phyloP scores from a whole-genome alignment of 1,140 invertebrate species.

The Lerema accius region DNA sequence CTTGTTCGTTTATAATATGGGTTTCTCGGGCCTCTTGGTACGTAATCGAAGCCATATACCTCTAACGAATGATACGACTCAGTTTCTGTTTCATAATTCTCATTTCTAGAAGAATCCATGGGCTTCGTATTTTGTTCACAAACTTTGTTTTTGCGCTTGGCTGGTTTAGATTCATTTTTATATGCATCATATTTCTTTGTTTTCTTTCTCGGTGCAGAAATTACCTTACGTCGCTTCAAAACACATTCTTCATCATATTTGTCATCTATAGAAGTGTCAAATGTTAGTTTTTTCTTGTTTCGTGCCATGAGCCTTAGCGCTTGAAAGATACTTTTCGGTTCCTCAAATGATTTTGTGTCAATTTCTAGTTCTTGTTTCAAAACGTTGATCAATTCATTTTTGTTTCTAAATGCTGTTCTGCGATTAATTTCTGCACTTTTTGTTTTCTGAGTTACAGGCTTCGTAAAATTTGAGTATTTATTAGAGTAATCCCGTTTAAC shows the following conservation, averaged over 20 bases:
- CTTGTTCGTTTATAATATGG: no score
- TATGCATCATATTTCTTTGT: neutral
- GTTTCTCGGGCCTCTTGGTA: conserved; percentile 26
- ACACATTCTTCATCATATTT: conserved; percentile 30
- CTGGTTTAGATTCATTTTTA: conserved; percentile 8
- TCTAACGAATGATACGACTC: conserved; percentile 46
- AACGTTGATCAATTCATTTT: conserved; percentile 46
- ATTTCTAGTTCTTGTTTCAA: conserved; percentile 54
- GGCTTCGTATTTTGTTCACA: neutral
- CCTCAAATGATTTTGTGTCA: conserved; percentile 34
- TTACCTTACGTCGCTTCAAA: conserved; percentile 29
- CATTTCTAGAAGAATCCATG: neutral
- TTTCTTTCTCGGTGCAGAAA: conserved; percentile 31
- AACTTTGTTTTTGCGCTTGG: conserved; percentile 1
- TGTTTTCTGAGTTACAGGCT: conserved; percentile 29
- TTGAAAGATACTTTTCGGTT: conserved; percentile 55
- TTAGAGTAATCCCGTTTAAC: conserved; percentile 30
- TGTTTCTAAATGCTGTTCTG: conserved; percentile 37
- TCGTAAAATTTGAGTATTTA: conserved; percentile 25
- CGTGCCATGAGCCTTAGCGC: conserved; percentile 52
- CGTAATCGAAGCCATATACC: conserved; percentile 50
- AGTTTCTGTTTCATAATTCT: neutral
- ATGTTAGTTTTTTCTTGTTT: conserved; percentile 45
- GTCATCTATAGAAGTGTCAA: conserved; percentile 15
- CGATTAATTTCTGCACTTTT: conserved; percentile 26